Conservation (phyloP, 2,113 vertebrate species). For the Ranitomeya imitator region DNA sequence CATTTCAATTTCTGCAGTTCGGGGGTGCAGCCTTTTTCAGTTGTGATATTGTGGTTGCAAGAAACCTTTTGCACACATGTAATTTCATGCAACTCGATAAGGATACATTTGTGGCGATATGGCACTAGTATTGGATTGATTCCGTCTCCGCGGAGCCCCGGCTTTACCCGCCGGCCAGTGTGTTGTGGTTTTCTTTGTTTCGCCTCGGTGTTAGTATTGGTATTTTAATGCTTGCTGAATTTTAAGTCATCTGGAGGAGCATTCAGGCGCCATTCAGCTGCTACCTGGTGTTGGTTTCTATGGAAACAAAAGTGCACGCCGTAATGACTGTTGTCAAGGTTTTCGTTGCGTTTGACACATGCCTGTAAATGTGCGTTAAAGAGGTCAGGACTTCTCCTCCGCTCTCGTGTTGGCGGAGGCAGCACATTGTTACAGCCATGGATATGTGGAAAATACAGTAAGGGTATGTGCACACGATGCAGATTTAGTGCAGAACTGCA, state of each 20-base stretch:
- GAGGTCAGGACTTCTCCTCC: not conserved
- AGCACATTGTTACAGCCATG: not conserved
- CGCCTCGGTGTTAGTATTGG: not conserved
- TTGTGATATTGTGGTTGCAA: not conserved
- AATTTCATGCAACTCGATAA: not conserved
- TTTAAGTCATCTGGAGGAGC: conserved; percentile 11
- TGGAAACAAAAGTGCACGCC: conserved; percentile 44
- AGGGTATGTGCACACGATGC: too few species aligned
- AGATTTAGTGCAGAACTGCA: too few species aligned
- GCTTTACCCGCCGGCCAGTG: not conserved
- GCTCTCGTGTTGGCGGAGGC: not conserved
- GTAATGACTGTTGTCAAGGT: conserved; percentile 31
- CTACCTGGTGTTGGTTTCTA: conserved; percentile 51
- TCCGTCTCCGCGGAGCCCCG: not conserved
- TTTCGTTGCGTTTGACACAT: conserved; percentile 25
- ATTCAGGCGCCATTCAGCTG: conserved; percentile 10
- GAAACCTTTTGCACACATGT: not conserved
- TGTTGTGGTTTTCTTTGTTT: too few species aligned
- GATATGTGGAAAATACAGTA: not conserved
- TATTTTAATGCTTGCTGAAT: conserved; percentile 26
- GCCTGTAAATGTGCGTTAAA: not conserved
- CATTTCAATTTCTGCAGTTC: too few species aligned
- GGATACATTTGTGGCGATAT: not conserved
- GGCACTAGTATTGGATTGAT: not conserved
- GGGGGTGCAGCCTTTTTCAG: too few species aligned